A percentile compares a stretch with the other conserved stretches of the same genome.
Evolutionary conservation across 2,113 vertebrate genomes (phyloP).

Genomic region (Geococcyx californianus): DNA sequence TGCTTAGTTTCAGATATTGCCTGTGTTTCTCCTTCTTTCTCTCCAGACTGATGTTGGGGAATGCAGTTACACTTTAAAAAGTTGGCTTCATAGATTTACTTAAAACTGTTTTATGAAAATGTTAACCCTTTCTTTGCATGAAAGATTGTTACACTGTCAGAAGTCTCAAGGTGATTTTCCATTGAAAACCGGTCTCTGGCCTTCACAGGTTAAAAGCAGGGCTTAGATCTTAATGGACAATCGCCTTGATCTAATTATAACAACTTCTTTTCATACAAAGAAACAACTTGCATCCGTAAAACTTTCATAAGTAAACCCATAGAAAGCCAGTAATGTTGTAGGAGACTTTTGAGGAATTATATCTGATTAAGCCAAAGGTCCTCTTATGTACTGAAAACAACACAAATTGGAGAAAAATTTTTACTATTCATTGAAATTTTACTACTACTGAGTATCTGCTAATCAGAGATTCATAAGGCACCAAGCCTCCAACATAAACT

Average conservation of each 20-base stretch:
- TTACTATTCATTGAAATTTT: not conserved
- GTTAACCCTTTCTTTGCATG: not conserved
- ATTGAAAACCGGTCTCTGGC: not conserved
- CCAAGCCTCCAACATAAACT: not conserved
- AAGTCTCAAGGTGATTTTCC: not conserved
- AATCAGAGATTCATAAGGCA: not conserved
- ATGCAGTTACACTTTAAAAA: not conserved
- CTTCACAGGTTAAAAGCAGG: not conserved
- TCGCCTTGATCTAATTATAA: not conserved
- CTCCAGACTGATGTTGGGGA: not conserved
- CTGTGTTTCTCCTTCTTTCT: not conserved
- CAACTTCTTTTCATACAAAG: not conserved
- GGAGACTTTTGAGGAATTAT: not conserved
- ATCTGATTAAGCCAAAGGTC: not conserved
- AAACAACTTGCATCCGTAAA: not conserved
- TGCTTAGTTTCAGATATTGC: not conserved
- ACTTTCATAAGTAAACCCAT: not conserved
- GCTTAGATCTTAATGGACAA: not conserved
- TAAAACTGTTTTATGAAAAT: not conserved
- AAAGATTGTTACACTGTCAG: not conserved
- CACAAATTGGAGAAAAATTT: not conserved
- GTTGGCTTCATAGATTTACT: not conserved
- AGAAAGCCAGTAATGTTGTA: not conserved
- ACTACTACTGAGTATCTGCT: not conserved
- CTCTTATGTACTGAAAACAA: not conserved